Evolutionary conservation across 2,113 vertebrate species (phyloP).

Genomic region (Tichodroma muraria): DNA sequence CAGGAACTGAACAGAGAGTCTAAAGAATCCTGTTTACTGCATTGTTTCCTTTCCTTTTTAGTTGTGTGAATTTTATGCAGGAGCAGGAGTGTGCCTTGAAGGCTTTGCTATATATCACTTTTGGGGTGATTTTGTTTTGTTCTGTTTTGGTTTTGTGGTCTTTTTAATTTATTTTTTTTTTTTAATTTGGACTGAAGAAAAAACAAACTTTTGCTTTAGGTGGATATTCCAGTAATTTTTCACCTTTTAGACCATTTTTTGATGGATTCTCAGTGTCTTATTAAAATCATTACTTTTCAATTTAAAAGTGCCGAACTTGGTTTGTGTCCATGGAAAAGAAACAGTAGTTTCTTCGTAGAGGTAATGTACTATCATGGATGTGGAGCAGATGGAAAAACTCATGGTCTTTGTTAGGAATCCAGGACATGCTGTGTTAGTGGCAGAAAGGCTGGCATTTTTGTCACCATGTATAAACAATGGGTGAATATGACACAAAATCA

Average conservation of each 20-base stretch:
- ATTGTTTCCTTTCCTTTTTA: neutral
- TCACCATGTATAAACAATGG: neutral
- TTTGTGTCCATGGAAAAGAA: neutral
- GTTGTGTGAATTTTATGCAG: neutral
- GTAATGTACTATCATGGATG: neutral
- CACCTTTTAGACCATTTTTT: neutral
- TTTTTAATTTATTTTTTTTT: too few relatives aligned
- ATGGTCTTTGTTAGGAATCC: neutral
- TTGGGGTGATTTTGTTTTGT: fast-evolving
- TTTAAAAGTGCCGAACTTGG: neutral
- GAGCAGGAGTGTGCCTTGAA: neutral
- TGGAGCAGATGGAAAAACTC: neutral
- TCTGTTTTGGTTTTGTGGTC: neutral
- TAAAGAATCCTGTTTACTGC: neutral
- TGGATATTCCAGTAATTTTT: neutral
- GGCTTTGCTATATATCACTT: neutral
- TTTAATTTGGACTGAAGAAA: neutral
- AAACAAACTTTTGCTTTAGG: neutral
- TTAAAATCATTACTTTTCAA: neutral
- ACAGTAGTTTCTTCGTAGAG: neutral
- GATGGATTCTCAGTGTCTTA: neutral
- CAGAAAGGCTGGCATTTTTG: neutral
- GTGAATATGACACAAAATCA: neutral
- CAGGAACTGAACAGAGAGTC: neutral
- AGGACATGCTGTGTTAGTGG: neutral